Base-by-base conservation (phyloP, 2,888 invertebrate genomes). In the Calameuta filiformis region DNA sequence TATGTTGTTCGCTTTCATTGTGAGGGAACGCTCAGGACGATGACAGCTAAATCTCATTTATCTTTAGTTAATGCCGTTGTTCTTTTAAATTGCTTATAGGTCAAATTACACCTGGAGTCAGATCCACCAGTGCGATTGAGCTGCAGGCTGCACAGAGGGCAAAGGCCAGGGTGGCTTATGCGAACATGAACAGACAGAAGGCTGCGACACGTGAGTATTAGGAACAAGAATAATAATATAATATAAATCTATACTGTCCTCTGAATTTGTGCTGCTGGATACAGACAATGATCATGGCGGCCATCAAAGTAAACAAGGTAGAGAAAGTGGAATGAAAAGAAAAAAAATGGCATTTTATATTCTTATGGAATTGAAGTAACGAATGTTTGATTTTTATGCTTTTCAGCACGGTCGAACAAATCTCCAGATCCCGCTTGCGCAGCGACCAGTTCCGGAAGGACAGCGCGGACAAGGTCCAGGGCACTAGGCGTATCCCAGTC, bases 51-150 rank as follows among this genome's bases (percentile, higher is more conserved):
- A 23, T 56, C 9, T 56, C 23, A 23, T 23, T 56, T 9, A 56
- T 56, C 9, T 1, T 9, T 23, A 9, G 23, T 56, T 56, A 15
- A 34, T 34, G 11, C 30, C 0, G 31, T 71, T 31, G 12, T 78
- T n/a, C 37, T 75, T 73, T 56, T 31, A 31, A 75, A 76, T 76
- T 76, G 34, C 68, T 80, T 79, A 30, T 83, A 89, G 89, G 87
- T 84, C 87, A 88, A 68, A 85, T 87, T 9, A 87, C 86, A 30
- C 89, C 89, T 69, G 88, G 87, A 37, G 85, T 84, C 77, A 94
- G 98, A 83, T 98, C 98, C 76, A 97, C 97, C 89, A 98, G 98
- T 77, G 98, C 98, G 73, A 96, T 98, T 88, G 98, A 99, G 93
- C 94, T 98, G 83, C 97, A 97, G 89, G 97, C 98, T 68, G 98